Base-by-base conservation (phyloP, 2,888 invertebrate genomes). In the Camponotus fellah region DNA sequence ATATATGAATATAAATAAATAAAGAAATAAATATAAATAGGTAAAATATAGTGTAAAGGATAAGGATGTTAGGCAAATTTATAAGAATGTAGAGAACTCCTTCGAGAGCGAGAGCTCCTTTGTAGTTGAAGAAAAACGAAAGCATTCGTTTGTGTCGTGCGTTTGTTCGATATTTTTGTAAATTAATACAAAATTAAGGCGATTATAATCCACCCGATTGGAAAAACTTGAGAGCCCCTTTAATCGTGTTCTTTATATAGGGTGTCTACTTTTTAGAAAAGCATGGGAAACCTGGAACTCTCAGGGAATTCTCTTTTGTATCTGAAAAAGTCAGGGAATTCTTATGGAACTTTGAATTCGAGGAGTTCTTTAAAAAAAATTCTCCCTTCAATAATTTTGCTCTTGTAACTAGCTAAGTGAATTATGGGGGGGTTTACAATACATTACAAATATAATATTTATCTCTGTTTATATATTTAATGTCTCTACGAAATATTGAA, bases 11-110 rank as follows among this genome's bases (percentile, higher is more conserved):
- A 12, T 10, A 14, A 43, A 66, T 43, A 40, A 21, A 91, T 87
- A 43, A 12, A 65, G 43, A 65, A 21, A 90, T 89, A 89, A 91
- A 90, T 91, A 12, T 10, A 14, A 26, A 66, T 43, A 40, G 26
- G 26, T 26, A 21, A 91, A 86, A 90, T 89, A 87, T 89, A 89
- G 89, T 91, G 87, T 91, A 92, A 87, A 90, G 83, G 89, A 84
- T 89, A 85, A 88, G 80, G 83, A 64, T 85, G 9, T 84, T 88
- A 86, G 88, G 82, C 56, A 85, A 86, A 79, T 79, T 79, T 12
- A 79, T 66, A 85, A 60, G 85, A 49, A 1, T 49, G 17, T 82
- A 84, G 86, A 80, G 64, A 82, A 75, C 87, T 87, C 75, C 43
- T 49, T 76, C 69, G 82, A 26, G 26, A 26, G 26, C 26, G 26